phyloP scores from a whole-genome alignment of 2,888 invertebrate genomes.

The Hipparchia semele region DNA sequence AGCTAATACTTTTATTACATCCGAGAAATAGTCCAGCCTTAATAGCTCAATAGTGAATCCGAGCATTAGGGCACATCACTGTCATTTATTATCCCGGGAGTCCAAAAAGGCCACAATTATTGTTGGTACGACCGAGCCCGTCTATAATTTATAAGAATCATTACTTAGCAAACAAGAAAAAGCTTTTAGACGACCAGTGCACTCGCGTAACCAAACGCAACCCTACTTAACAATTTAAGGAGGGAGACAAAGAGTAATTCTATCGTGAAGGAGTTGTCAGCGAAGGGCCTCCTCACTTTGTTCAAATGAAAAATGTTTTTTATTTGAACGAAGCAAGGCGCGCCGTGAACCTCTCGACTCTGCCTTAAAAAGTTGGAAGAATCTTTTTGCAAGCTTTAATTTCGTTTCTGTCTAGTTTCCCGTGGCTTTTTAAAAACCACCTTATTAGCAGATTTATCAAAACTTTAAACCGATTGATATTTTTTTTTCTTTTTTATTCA shows the following conservation, averaged over 20 bases:
- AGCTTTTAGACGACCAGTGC: slow-evolving; percentile 37
- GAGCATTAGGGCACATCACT: not conserved
- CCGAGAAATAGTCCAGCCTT: too few species aligned
- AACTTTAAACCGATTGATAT: too few species aligned
- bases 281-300: slow-evolving; percentile 12
- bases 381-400: slow-evolving; percentile 12
- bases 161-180: slow-evolving; percentile 36
- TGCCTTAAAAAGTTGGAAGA: slow-evolving; percentile 1
- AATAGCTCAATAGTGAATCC: too few species aligned
- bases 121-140: slow-evolving; percentile 11
- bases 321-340: slow-evolving; percentile 12
- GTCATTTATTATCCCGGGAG: not conserved
- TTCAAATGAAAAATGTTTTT: slow-evolving; percentile 16
- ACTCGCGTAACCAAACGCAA: slow-evolving; percentile 36
- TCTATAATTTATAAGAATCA: slow-evolving; percentile 26
- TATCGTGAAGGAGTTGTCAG: slow-evolving; percentile 16
- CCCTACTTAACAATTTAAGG: slow-evolving; percentile 38
- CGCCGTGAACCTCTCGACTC: not conserved
- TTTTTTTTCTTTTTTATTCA: too few species aligned
- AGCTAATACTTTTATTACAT: too few species aligned
- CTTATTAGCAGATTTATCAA: too few species aligned
- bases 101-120: slow-evolving; percentile 17
- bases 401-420: not conserved
- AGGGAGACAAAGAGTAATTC: slow-evolving; percentile 26
- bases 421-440: not conserved